Evolutionary conservation across 2,888 invertebrate genomes (phyloP).

Genomic region (Adelphocoris suturalis): DNA sequence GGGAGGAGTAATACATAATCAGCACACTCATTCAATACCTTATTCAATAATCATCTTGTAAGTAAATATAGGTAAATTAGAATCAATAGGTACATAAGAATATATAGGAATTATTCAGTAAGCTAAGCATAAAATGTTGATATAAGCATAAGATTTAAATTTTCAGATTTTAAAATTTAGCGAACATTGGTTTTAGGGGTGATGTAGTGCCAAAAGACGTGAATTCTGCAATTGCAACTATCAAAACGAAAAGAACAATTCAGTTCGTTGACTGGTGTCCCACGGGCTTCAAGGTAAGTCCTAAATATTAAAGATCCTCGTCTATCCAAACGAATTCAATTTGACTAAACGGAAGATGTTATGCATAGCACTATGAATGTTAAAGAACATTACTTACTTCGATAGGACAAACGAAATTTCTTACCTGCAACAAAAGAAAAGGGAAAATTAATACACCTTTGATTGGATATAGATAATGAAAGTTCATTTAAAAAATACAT

Average conservation of each 20-base stretch:
- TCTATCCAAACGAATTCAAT: neutral
- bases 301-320: neutral
- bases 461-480: too few species aligned
- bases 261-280: conserved; percentile 80
- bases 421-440: conserved; percentile 44
- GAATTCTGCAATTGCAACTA: conserved; percentile 82
- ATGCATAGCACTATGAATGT: neutral
- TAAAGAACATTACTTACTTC: neutral
- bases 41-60: too few species aligned
- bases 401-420: neutral
- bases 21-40: too few species aligned
- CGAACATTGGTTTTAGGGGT: conserved; percentile 78
- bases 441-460: neutral
- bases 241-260: conserved; percentile 82
- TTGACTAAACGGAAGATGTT: neutral
- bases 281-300: conserved; percentile 77
- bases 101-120: too few species aligned
- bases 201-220: conserved; percentile 84
- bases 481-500: too few species aligned
- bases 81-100: too few species aligned
- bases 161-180: neutral
- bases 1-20: too few species aligned
- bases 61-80: too few species aligned
- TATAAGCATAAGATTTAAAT: too few species aligned
- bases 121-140: too few species aligned